Percentiles rank a stretch among this genome's conserved stretches.
Conservation (phyloP, 2,888 invertebrate genomes). For the Craniophora ligustri region DNA sequence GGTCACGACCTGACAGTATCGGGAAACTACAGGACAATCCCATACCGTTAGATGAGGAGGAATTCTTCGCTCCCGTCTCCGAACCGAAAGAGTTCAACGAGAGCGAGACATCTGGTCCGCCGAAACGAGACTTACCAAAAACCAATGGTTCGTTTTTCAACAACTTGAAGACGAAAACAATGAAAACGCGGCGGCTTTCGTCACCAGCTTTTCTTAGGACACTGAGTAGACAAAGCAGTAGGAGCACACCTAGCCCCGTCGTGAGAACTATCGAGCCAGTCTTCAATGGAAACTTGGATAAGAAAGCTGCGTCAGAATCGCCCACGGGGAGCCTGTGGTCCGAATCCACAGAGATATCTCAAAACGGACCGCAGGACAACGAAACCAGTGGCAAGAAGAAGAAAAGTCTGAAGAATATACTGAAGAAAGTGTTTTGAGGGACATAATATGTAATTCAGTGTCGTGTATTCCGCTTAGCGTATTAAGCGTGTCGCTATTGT, state of each 20-base stretch:
- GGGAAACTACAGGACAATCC: slow-evolving; percentile 82
- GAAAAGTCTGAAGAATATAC: slow-evolving; percentile 92
- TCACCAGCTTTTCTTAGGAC: slow-evolving; percentile 90
- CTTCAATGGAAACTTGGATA: slow-evolving; percentile 76
- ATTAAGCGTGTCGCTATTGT: slow-evolving; percentile 70
- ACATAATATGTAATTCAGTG: slow-evolving; percentile 55
- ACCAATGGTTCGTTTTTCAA: slow-evolving; percentile 85
- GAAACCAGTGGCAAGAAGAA: slow-evolving; percentile 86
- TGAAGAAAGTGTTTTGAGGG: slow-evolving; percentile 93
- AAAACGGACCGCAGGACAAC: slow-evolving; percentile 72
- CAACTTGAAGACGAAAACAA: slow-evolving; percentile 82
- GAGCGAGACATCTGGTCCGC: slow-evolving; percentile 56
- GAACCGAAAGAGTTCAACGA: slow-evolving; percentile 80
- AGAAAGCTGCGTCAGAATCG: slow-evolving; percentile 80
- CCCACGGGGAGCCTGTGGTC: slow-evolving; percentile 85
- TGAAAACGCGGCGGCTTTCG: slow-evolving; percentile 87
- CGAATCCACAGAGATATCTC: slow-evolving; percentile 82
- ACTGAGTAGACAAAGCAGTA: slow-evolving; percentile 83
- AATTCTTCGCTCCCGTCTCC: slow-evolving; percentile 84
- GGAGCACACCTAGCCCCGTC: slow-evolving; percentile 80
- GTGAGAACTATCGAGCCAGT: slow-evolving; percentile 72
- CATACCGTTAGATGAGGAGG: slow-evolving; percentile 88
- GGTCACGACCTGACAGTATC: slow-evolving; percentile 75
- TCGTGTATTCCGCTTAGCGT: slow-evolving; percentile 57
- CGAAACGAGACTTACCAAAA: slow-evolving; percentile 75